Base-by-base conservation (phyloP, 2,113 vertebrate genomes). In the Labrus mixtus region DNA sequence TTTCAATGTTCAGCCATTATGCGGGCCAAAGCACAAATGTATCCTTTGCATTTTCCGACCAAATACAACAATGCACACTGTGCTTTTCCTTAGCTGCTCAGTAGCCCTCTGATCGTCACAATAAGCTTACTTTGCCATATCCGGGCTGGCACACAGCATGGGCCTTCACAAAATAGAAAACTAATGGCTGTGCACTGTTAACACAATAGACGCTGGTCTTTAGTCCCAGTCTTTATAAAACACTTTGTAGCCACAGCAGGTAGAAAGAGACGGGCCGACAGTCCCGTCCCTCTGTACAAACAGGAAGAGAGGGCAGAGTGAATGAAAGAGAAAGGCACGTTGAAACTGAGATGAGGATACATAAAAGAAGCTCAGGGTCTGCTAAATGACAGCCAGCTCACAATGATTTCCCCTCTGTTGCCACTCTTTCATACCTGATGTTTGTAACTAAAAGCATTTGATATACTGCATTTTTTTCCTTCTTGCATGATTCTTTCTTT, bases 251-350 rank as follows among this genome's bases (percentile, higher is more conserved):
- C 87, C 91, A 86, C 92, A 93, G 92, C 92, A 93, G 89, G 93
- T 92, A 91, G 82, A 91, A 82, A 83, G 76, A 90, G 84, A 93
- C 89, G 87, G 83, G 85, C 90, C 25, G 83, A 67, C 77, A 88
- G 86, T 91, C 89, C 89, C 83, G 86, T 92, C 88, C 78, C 92
- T 89, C 85, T 92, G 88, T 89, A 89, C 93, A 95, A 92, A 94
- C 93, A 95, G 91, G 89, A 92, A 91, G 88, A 91, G 78, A 83
- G 87, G 79, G 64, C 80, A 46, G 78, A 82, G 81, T 73, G 89
- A 91, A 91, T 89, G 78, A 87, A 84, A 87, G 66, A 86, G 81
- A 91, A 87, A 86, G 79, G 82, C 85, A 89, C 39, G 61, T 79
- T 88, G 87, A 92, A 91, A 90, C 84, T 78, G 87, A 89, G 89